Conservation (phyloP, 2,797 vertebrate species). For the Phalloptychus januarius region DNA sequence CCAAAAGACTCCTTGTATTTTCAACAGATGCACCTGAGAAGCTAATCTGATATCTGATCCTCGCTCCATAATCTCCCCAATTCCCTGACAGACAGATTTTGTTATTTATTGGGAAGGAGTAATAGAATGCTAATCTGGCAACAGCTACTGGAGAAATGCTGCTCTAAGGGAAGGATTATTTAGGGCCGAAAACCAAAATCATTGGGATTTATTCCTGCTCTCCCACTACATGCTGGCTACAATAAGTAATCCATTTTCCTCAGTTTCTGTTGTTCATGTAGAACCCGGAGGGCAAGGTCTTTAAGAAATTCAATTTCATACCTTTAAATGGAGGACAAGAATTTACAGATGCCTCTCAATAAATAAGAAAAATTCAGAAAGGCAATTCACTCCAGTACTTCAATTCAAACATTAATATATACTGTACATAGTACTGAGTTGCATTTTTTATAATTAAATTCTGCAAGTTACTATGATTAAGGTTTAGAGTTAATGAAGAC, state of each 20-base stretch:
- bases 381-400: not conserved
- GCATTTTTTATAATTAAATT: not conserved
- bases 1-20: not conserved
- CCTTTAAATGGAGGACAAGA: slow-evolving; percentile 12
- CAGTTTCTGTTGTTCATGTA: slow-evolving; percentile 33
- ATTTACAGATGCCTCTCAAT: not conserved
- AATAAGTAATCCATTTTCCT: slow-evolving; percentile 44
- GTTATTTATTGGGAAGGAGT: slow-evolving; percentile 27
- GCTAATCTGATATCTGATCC: slow-evolving; percentile 10
- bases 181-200: slow-evolving; percentile 59
- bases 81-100: slow-evolving; percentile 30
- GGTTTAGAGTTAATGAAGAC: not conserved
- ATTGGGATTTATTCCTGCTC: slow-evolving; percentile 56
- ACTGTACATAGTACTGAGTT: not conserved
- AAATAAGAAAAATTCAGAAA: not conserved
- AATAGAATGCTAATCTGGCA: slow-evolving; percentile 57
- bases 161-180: slow-evolving; percentile 58
- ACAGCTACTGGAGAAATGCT: slow-evolving; percentile 40
- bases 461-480: not conserved
- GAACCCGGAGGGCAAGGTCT: slow-evolving; percentile 26
- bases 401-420: not conserved
- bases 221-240: slow-evolving; percentile 48
- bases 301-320: slow-evolving; percentile 42
- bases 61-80: slow-evolving; percentile 14
- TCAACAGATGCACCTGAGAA: slow-evolving; percentile 10